Base-by-base conservation (phyloP, 2,888 invertebrate species). In the Drosophila vallismaia region DNA sequence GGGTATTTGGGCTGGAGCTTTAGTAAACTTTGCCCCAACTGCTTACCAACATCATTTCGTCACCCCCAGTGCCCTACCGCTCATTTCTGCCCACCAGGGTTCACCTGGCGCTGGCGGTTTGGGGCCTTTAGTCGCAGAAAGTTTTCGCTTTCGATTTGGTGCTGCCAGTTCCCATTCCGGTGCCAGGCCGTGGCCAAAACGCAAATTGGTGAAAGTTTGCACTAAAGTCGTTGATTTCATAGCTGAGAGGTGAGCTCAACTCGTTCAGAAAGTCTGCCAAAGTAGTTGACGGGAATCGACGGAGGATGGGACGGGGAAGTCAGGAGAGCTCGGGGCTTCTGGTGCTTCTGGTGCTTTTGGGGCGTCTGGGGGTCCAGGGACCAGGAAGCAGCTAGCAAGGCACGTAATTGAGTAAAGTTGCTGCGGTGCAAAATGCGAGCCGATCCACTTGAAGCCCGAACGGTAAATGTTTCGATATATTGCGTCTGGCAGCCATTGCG, bases 131-230 rank as follows among this genome's bases (percentile, higher is more conserved):
- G 81, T 86, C 76, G 67, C 67, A 59, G 85, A 83, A 83, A 83
- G 79, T 87, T 83, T 81, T 76, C 75, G 87, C 77, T 85, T 83
- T 83, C 88, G 86, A 85, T 87, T 83, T 83, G 85, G 69, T 72
- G 77, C 69, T 66, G 59, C 59, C 46, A 38, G 48, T 10, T n/a
- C 40, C 64, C 64, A 38, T 38, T 45, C 24, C 38, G 9, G 79
- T 87, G 82, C 82, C 82, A 83, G 86, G 82, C 82, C 82, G 83
- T 82, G 76, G 82, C 82, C 82, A 88, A 84, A 85, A 86, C 84
- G 88, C 86, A 85, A 85, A 85, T 88, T 85, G 84, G 83, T 88
- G 76, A 85, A 85, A 85, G 84, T 85, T 85, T 85, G 84, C 79
- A 82, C 82, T 85, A 79, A 83, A 83, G 82, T 83, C 82, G 82